Evolutionary conservation across 2,888 invertebrate species (phyloP).

Genomic region (Stenichneumon culpator): DNA sequence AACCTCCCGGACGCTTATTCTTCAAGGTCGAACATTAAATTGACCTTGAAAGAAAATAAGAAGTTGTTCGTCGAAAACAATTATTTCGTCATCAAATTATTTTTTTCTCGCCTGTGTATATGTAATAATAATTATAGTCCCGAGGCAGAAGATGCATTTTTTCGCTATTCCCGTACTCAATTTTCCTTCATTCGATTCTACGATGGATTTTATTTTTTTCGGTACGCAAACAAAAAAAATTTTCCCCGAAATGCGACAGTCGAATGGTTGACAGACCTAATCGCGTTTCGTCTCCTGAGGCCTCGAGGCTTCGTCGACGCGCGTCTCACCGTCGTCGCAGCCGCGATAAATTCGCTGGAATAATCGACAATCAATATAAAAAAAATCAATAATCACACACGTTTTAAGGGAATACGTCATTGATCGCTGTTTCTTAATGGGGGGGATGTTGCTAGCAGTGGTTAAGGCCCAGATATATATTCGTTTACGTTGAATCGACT

Average conservation of each 20-base stretch:
- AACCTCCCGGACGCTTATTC: not conserved
- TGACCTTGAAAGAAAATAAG: too few relatives aligned
- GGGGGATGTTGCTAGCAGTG: not conserved
- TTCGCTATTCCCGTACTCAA: not conserved
- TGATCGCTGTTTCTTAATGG: too few relatives aligned
- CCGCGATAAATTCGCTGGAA: conserved; percentile 79
- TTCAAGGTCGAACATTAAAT: not conserved
- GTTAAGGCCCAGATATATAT: too few relatives aligned
- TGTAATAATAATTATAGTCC: too few relatives aligned
- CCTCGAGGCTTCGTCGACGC: conserved; percentile 77
- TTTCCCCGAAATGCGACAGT: conserved; percentile 45
- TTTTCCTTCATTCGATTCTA: not conserved
- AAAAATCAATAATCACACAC: conserved; percentile 13
- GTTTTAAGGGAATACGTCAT: conserved; percentile 21
- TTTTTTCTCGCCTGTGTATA: too few relatives aligned
- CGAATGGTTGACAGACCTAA: conserved; percentile 80
- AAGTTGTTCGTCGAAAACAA: too few relatives aligned
- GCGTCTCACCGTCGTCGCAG: conserved; percentile 70
- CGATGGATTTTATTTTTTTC: not conserved
- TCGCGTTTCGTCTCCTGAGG: conserved; percentile 82
- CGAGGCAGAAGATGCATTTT: too few relatives aligned
- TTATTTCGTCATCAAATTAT: too few relatives aligned
- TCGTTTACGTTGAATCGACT: too few relatives aligned
- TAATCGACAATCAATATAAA: conserved; percentile 63
- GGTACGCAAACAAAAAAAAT: not conserved